These are phyloP conservation scores for Oreamnos americanus DNA, from an alignment of 2,113 vertebrate species.

Conservation along the genomic window DNA sequence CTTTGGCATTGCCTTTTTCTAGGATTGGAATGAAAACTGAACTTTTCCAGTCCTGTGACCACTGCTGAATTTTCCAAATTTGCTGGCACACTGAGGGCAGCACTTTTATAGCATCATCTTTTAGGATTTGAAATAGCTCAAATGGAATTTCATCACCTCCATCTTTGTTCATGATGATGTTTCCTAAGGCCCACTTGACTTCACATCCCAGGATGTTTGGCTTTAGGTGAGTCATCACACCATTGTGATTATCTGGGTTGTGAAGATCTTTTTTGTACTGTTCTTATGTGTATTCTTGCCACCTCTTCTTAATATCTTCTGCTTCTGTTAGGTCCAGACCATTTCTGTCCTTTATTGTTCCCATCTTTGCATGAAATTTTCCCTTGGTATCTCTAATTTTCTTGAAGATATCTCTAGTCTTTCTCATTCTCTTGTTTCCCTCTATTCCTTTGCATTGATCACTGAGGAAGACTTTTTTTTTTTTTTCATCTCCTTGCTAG, in stretches of 20 bases:
- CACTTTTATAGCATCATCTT: background rate
- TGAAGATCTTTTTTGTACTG: background rate
- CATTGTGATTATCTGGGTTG: background rate
- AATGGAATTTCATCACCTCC: background rate
- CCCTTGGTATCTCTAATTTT: background rate
- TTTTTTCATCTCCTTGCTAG: background rate
- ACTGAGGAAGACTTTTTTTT: background rate
- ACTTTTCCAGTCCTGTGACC: background rate
- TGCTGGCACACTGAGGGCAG: fast-evolving
- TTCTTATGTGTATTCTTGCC: background rate
- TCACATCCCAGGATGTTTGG: background rate
- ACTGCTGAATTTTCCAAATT: background rate
- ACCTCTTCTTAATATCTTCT: background rate
- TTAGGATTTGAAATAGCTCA: background rate
- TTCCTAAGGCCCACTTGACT: background rate
- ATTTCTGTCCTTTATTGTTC: background rate
- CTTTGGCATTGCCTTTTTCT: background rate
- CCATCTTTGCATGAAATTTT: background rate
- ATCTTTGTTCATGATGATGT: background rate
- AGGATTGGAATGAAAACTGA: background rate
- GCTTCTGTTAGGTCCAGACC: background rate
- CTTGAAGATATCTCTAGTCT: background rate
- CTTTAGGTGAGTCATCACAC: background rate
- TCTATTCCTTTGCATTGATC: background rate
- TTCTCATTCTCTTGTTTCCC: background rate